Conservation (phyloP, 2,113 vertebrate species). For the human region DNA sequence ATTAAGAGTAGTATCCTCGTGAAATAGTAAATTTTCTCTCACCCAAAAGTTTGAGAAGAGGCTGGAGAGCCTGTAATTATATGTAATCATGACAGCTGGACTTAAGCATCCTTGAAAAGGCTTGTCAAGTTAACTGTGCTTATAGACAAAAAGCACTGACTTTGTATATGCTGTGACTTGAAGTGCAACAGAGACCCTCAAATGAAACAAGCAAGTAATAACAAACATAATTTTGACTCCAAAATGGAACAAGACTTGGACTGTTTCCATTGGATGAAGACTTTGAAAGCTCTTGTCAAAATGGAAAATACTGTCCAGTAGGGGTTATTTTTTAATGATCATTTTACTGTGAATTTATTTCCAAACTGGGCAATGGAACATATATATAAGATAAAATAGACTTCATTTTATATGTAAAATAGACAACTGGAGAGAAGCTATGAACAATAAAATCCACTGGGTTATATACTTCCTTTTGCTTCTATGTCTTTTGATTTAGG, state of each 20-base stretch:
- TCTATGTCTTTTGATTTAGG: conserved; percentile 1
- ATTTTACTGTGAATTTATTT: conserved; percentile 30
- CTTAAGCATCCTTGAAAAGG: background rate
- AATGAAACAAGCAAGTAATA: background rate
- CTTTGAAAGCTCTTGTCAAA: background rate
- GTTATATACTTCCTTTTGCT: background rate
- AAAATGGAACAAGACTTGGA: background rate
- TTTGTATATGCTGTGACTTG: background rate
- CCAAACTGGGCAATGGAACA: background rate
- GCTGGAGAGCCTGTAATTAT: background rate
- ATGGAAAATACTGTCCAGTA: background rate
- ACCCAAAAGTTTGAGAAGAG: background rate
- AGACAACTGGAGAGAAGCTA: background rate
- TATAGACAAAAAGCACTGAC: background rate
- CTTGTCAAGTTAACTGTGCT: background rate
- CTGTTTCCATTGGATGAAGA: background rate
- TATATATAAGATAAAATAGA: background rate
- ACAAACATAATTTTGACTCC: background rate
- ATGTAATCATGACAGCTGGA: background rate
- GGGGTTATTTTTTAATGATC: background rate
- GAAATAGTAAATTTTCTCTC: background rate
- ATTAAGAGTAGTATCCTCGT: background rate
- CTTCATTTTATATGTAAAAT: background rate
- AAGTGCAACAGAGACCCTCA: background rate
- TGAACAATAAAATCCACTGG: background rate